Evolutionary conservation across 2,888 invertebrate genomes (phyloP), one percentile per base, ranked within the genome.

Genomic region (Drosophila anomalata): DNA sequence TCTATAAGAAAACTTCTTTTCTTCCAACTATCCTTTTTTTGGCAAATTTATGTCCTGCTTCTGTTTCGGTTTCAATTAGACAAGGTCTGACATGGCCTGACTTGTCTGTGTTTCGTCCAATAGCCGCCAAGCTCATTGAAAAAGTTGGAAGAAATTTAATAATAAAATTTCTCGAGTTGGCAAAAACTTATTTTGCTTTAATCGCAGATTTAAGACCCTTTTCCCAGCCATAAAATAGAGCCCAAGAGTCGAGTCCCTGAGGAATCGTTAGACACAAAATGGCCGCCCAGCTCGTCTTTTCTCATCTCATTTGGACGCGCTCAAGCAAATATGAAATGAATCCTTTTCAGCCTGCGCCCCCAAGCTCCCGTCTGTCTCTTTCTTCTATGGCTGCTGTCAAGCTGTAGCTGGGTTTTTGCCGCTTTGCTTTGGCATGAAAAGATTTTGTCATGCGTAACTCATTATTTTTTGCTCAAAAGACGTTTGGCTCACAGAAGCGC

Each of bases 381-480:
- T 44, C 31, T 11, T 67, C 48, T 36, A 39, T 31, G 58, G 51
- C 50, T 55, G 54, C 57, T 67, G 60, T 68, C 68, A 73, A 48
- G 61, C 53, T 20, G 57, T 39, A 48, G 42, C 59, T 66, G 65
- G 59, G 68, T 71, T 70, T 58, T 71, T 65, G 50, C 59, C 20
- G 51, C 42, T 50, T 52, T 55, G 29, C 54, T 39, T 24, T 54
- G 72, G 68, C 41, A 59, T 85, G 81, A 90, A 91, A 88, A 83
- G 88, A 89, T 80, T 88, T 85, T 90, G 78, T 90, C 90, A 91
- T 91, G 91, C 91, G 91, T 90, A 89, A 85, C 88, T 90, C 91
- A 91, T 91, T 90, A 90, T 91, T 89, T 88, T 81, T 81, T 69
- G 81, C 78, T 73, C 60, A 65, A 65, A 69, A 69, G 75, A 60